Conservation (phyloP, 2,888 invertebrate genomes). For the Sphaerophoria rueppellii region DNA sequence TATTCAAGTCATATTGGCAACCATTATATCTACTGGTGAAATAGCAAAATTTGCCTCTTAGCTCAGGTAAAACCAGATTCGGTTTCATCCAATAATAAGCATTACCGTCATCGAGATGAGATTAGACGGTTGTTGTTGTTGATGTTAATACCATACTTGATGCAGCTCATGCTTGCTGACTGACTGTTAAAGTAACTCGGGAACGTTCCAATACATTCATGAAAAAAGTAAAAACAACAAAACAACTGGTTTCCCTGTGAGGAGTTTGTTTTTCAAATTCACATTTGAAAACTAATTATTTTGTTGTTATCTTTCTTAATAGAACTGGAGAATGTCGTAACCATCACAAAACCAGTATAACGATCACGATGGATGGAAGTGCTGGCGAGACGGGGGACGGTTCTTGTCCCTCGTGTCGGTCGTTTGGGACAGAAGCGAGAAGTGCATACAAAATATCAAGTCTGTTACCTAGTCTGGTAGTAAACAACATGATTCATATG, state of each 20-base stretch:
- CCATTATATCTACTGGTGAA: not conserved
- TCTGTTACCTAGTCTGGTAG: not conserved
- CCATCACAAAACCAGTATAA: slow-evolving; percentile 64
- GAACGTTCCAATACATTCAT: no score
- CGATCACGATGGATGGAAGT: slow-evolving; percentile 5
- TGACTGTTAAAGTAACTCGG: not conserved
- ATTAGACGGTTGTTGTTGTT: slow-evolving; percentile 13
- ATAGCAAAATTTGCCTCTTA: slow-evolving; percentile 45
- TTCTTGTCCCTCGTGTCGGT: no score
- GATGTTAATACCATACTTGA: not conserved
- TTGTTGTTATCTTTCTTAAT: slow-evolving; percentile 60
- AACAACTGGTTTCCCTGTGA: slow-evolving; percentile 55
- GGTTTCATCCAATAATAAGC: slow-evolving; percentile 64
- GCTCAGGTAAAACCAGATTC: slow-evolving; percentile 67
- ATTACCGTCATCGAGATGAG: slow-evolving; percentile 25
- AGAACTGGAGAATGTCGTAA: slow-evolving; percentile 62
- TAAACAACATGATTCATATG: slow-evolving; percentile 53
- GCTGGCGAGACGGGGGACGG: not conserved
- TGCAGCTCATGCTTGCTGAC: not conserved
- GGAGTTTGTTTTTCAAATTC: slow-evolving; percentile 35
- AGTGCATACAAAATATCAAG: slow-evolving; percentile 21
- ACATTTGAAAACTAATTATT: slow-evolving; percentile 61
- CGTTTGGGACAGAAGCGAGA: not conserved
- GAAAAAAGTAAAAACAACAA: not conserved
- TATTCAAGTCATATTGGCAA: not conserved